Evolutionary conservation across 2,113 vertebrate genomes (phyloP).

Genomic region (Trogon melanurus): DNA sequence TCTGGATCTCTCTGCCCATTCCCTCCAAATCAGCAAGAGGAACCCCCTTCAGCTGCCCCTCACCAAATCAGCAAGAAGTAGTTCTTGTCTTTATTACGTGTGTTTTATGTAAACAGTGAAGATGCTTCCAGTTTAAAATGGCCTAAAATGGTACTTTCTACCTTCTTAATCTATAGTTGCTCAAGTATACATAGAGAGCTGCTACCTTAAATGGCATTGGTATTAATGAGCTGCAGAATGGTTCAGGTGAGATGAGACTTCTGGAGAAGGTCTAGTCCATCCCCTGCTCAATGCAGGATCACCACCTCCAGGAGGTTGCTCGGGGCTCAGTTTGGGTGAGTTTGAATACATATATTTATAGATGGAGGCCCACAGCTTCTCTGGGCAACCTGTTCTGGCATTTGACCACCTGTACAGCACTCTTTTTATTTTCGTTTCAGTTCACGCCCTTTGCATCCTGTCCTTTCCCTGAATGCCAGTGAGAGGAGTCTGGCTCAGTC

Average conservation of each 20-base stretch:
- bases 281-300: accelerated
- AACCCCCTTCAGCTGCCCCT: no score
- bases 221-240: background rate
- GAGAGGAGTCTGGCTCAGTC: background rate
- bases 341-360: background rate
- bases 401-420: background rate
- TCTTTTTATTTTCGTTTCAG: background rate
- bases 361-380: background rate
- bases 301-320: background rate
- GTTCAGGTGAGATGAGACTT: background rate
- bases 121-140: background rate
- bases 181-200: background rate
- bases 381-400: background rate
- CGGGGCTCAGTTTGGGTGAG: no score
- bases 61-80: background rate
- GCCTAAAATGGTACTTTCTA: background rate
- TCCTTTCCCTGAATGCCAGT: background rate
- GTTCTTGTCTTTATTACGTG: background rate
- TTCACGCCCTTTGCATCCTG: background rate
- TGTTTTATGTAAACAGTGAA: background rate
- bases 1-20: background rate
- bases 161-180: background rate
- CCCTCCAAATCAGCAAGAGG: background rate
- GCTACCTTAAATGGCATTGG: background rate
- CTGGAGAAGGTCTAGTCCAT: background rate